A percentile compares a stretch with the other conserved stretches of the same genome.
Conservation (phyloP, 2,113 vertebrate genomes). For the Amphiprion percula region DNA sequence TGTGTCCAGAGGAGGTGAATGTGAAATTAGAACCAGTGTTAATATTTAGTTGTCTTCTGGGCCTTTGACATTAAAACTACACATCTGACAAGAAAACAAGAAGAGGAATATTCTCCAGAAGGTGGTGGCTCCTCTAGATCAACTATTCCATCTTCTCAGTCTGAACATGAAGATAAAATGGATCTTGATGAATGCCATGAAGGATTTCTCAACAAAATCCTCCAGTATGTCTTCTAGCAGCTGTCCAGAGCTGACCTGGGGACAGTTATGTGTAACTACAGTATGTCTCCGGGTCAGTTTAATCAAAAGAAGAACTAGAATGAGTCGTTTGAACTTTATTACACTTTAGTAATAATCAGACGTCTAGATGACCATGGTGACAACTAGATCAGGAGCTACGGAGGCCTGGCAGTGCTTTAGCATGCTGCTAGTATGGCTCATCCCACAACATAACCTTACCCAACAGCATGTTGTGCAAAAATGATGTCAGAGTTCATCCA, state of each 20-base stretch:
- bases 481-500: neutral
- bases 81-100: neutral
- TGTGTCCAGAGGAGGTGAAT: slow-evolving; percentile 5
- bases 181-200: neutral
- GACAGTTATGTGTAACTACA: too few species aligned
- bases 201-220: neutral
- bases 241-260: neutral
- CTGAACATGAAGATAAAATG: neutral
- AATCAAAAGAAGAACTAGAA: neutral
- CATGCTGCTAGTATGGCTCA: neutral
- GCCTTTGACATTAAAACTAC: neutral
- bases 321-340: neutral
- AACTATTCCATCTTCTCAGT: neutral
- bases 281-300: slow-evolving; percentile 1
- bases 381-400: neutral
- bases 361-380: neutral
- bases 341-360: neutral
- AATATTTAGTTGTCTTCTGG: neutral
- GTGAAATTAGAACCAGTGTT: neutral
- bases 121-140: neutral
- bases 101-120: neutral
- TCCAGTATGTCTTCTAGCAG: neutral
- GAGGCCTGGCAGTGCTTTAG: neutral
- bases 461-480: neutral
- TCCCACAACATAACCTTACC: neutral